phyloP scores from a whole-genome alignment of 2,888 invertebrate species.

The Pecten maximus region DNA sequence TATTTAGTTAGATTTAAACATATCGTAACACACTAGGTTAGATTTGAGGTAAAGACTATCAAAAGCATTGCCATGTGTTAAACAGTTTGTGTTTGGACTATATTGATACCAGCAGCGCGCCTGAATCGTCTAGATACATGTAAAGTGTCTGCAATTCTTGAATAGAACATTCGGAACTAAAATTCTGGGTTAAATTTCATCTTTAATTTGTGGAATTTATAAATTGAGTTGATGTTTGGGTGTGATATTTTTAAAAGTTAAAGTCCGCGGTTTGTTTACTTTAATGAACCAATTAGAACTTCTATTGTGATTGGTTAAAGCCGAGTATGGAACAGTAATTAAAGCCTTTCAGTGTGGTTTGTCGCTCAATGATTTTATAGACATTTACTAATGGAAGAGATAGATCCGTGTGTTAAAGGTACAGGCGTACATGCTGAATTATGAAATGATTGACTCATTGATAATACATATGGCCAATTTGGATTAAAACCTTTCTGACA shows the following conservation, averaged over 20 bases:
- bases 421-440: not conserved
- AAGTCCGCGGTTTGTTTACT: not conserved
- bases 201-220: not conserved
- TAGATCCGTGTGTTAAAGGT: not conserved
- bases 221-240: not conserved
- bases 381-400: not conserved
- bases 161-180: not conserved
- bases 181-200: not conserved
- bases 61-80: not conserved
- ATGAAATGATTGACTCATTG: not conserved
- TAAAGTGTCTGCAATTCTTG: not conserved
- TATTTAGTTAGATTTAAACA: constrained; percentile 26
- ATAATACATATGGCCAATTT: not conserved
- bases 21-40: not conserved
- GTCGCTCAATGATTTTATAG: not conserved
- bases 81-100: not conserved
- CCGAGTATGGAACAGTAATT: not conserved
- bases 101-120: not conserved
- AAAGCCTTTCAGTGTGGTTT: not conserved
- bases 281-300: not conserved
- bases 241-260: not conserved
- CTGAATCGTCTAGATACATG: not conserved
- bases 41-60: not conserved
- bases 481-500: not conserved
- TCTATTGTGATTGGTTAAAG: not conserved